Conservation (phyloP, 2,888 invertebrate genomes). For the Parasteatoda lunata region DNA sequence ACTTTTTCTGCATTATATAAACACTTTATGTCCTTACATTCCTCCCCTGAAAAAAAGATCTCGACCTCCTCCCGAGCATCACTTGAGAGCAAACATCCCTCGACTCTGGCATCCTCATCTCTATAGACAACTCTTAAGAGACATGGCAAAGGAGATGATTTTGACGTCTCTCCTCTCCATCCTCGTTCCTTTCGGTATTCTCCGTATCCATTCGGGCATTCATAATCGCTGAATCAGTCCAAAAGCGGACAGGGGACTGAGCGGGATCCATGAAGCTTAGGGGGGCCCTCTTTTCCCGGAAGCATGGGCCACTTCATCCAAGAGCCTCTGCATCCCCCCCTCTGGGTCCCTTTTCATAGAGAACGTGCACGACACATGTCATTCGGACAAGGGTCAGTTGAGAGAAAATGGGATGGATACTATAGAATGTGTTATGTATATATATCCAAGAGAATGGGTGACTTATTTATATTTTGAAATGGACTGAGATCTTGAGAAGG, state of each 20-base stretch:
- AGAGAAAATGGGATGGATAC: slow-evolving; percentile 14
- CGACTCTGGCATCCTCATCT: slow-evolving; percentile 15
- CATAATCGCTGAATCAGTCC: slow-evolving; percentile 66
- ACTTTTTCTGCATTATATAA: too few relatives aligned
- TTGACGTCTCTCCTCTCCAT: slow-evolving; percentile 27
- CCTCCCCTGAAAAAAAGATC: too few relatives aligned
- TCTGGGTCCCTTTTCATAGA: slow-evolving; percentile 20
- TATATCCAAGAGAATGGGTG: not conserved
- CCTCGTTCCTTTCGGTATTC: slow-evolving; percentile 39
- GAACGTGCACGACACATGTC: slow-evolving; percentile 59
- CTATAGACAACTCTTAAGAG: slow-evolving; percentile 14
- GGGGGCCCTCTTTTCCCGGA: slow-evolving; percentile 28
- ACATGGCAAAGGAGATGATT: slow-evolving; percentile 20
- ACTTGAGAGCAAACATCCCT: too few relatives aligned
- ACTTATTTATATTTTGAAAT: slow-evolving; percentile 26
- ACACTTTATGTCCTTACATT: too few relatives aligned
- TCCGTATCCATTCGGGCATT: slow-evolving; percentile 49
- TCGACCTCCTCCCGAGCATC: too few relatives aligned
- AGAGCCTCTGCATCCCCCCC: slow-evolving; percentile 16
- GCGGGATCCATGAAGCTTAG: not conserved
- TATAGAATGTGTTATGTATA: slow-evolving; percentile 4
- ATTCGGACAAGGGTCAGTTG: slow-evolving; percentile 63
- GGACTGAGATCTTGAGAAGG: not conserved
- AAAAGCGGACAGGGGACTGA: slow-evolving; percentile 32
- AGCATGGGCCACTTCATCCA: slow-evolving; percentile 48